Evolutionary conservation across 2,797 vertebrate genomes (phyloP).

Genomic region (Cirrhinus mrigala): DNA sequence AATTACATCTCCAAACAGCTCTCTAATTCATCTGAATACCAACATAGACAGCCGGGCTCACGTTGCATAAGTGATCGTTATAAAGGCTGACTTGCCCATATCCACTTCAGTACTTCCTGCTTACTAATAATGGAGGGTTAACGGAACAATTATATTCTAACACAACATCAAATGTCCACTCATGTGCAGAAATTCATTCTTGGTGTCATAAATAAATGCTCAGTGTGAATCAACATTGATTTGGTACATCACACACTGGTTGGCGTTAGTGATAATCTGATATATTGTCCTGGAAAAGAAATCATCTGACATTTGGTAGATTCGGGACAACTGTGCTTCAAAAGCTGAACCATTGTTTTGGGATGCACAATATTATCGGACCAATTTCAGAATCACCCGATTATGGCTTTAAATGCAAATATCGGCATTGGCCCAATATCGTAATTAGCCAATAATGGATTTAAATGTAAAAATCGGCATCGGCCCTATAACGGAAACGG

Average conservation of each 20-base stretch:
- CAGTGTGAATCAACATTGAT: not conserved
- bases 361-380: no score
- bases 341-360: not conserved
- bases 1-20: conserved; percentile 79
- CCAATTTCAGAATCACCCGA: no score
- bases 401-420: no score
- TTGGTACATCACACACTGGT: not conserved
- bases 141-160: conserved; percentile 52
- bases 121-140: conserved; percentile 58
- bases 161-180: conserved; percentile 41
- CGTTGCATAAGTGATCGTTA: conserved; percentile 59
- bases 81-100: conserved; percentile 57
- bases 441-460: no score
- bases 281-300: not conserved
- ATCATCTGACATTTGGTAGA: not conserved
- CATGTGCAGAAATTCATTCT: not conserved
- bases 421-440: no score
- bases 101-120: conserved; percentile 51
- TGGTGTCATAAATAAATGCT: conserved; percentile 9
- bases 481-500: no score
- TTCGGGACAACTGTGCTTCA: not conserved
- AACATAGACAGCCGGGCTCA: conserved; percentile 68
- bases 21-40: conserved; percentile 80
- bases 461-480: no score
- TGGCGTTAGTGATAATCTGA: not conserved